Base-by-base conservation (phyloP, 2,113 vertebrate genomes). In the Centrocercus urophasianus region DNA sequence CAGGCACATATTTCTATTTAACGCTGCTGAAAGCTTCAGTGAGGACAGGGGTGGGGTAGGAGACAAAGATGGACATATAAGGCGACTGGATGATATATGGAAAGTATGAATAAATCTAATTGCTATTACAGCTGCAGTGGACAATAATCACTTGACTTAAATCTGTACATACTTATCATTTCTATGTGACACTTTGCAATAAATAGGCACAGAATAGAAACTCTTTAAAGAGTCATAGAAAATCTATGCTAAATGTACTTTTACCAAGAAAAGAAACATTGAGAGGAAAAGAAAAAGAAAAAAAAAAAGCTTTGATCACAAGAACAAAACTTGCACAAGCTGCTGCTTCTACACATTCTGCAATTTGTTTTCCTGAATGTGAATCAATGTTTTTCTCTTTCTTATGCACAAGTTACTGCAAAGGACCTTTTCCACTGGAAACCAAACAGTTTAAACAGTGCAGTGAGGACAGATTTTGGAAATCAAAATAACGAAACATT, bases 21-120 rank as follows among this genome's bases (percentile, higher is more conserved):
- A 57, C 69, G 65, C 1, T 83, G 80, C 75, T 77, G 85, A 91
- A 95, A 75, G 85, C 65, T 65, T 67, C 66, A 57, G 60, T 8
- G 34, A 88, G 82, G 87, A 40, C 30, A 48, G 83, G 89, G 65
- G 43, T 75, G 63, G 56, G 22, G 84, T 75, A 88, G 89, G 65
- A 93, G 89, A 81, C 89, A 93, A 86, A 83, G 93, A 95, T 88
- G 94, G 92, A 96, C 94, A 93, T 86, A 95, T 86, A 95, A 93
- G 94, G 94, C 52, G n/a, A 93, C 69, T 81, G 54, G 20, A 89
- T 71, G 91, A 92, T 86, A 95, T 95, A 93, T 60, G 94, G 95
- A 97, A 96, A 97, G 83, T 91, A 80, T 94, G 76, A 95, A 93
- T 94, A 95, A 95, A 94, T 91, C 88, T 71, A 88, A 80, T 42